These are phyloP conservation scores for Theristicus caerulescens DNA, from an alignment of 2,113 vertebrate species.

Conservation along the genomic window DNA sequence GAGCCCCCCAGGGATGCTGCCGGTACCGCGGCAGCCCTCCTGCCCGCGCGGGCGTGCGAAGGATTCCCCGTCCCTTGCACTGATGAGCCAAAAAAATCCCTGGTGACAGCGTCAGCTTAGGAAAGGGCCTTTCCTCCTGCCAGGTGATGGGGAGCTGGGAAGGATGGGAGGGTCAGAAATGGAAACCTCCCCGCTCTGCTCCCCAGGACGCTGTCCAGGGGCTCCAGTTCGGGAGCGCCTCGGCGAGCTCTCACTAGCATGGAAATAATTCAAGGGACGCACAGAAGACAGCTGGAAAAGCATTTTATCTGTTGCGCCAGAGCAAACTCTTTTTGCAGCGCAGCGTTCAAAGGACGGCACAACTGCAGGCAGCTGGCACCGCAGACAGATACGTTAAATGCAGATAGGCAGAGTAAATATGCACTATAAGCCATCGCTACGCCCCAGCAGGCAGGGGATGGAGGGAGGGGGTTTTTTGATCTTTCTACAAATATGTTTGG, in stretches of 20 bases:
- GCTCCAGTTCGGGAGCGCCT: not conserved
- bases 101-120: not conserved
- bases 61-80: not conserved
- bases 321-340: not conserved
- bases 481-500: not conserved
- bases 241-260: not conserved
- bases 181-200: not conserved
- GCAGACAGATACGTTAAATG: not conserved
- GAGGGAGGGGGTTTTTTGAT: not conserved
- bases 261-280: not conserved
- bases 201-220: not conserved
- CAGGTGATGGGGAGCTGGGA: not conserved
- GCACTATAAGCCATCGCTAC: not conserved
- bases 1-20: not conserved
- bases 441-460: not conserved
- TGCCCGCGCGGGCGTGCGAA: rapidly evolving
- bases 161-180: rapidly evolving
- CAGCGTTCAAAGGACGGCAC: not conserved
- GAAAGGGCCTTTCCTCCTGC: not conserved
- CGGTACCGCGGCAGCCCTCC: rapidly evolving
- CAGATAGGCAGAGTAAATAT: not conserved
- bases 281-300: not conserved
- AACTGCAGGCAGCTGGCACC: not conserved
- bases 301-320: not conserved
- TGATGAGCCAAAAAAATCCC: not conserved